Base-by-base conservation (phyloP, 2,113 vertebrate genomes). In the Anarhynchus alexandrinus region DNA sequence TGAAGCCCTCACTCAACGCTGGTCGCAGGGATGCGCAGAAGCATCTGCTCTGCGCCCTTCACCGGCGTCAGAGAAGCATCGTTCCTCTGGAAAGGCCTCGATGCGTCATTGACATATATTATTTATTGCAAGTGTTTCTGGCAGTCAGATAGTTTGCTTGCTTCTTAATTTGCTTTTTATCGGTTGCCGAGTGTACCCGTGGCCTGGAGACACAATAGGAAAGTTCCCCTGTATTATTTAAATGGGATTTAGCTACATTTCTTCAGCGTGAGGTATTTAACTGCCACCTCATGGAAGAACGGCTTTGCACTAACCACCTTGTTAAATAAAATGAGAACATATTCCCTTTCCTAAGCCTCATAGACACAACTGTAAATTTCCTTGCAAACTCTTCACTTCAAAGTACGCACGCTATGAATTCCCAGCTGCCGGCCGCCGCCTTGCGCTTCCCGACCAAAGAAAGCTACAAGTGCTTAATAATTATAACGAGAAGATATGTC, bases 351-450 rank as follows among this genome's bases (percentile, higher is more conserved):
- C 45, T 42, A 8, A 90, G 15, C 40, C 17, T 72, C 9, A 36
- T 0, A 61, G 64, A 7, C 7, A 5, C n/a, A 49, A 54, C 30
- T 43, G 18, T 25, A 21, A 18, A 40, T 79, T 59, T 43, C 51
- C 40, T 59, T 54, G 15, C 36, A 79, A 55, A 11, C 12, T 32
- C 30, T 61, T 65, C 65, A 20, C 32, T 43, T 66, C 62, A 32
- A 40, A 62, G 23, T 36, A 21, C 42, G 21, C 1, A 0, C 6
- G 4, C 22, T 18, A 11, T 15, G 47, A 32, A 62, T 45, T 40
- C 52, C 57, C 67, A 51, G 51, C 59, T 58, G 26, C 9, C 80
- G 64, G 54, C 18, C 52, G 26, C 21, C 2, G 1, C 1, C 18
- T 15, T 43, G 18, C 9, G 10, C 12, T 36, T 70, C 34, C 55